Evolutionary conservation across 2,113 vertebrate genomes (phyloP).

Genomic region (Podarcis raffonei): DNA sequence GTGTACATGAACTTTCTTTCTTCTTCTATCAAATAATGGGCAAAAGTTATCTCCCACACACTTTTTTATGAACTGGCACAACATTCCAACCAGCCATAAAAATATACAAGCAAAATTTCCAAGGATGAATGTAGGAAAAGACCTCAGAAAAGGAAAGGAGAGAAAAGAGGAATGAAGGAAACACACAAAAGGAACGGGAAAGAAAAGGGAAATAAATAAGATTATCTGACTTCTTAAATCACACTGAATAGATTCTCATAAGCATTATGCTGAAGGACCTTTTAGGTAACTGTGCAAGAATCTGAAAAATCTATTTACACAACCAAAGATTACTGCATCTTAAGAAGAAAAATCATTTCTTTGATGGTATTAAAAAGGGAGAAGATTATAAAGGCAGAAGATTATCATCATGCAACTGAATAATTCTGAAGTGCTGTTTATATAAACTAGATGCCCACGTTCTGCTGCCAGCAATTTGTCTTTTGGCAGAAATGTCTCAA

Average conservation of each 20-base stretch:
- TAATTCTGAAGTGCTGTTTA: slow-evolving; percentile 2
- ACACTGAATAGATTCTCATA: neutral
- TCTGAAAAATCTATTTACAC: neutral
- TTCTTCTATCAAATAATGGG: neutral
- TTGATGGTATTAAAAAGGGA: neutral
- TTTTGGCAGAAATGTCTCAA: slow-evolving; percentile 63
- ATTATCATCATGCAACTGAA: neutral
- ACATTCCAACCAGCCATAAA: neutral
- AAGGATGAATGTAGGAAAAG: neutral
- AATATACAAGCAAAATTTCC: neutral
- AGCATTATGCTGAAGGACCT: neutral
- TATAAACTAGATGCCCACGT: slow-evolving; percentile 65
- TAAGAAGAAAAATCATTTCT: neutral
- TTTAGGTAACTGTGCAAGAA: neutral
- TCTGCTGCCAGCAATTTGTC: slow-evolving; percentile 65
- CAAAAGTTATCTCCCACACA: no score
- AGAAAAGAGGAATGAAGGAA: no score
- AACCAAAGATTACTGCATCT: neutral
- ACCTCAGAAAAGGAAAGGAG: neutral
- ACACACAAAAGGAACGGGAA: neutral
- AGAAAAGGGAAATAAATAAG: neutral
- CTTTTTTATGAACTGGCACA: neutral
- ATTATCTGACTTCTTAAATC: neutral
- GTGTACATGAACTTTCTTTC: neutral
- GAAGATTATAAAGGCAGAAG: neutral